A percentile compares a stretch with the other conserved stretches of the same genome.
These are phyloP conservation scores for Yponomeuta malinellus DNA, from an alignment of 2,888 invertebrate species.

Conservation along the genomic window DNA sequence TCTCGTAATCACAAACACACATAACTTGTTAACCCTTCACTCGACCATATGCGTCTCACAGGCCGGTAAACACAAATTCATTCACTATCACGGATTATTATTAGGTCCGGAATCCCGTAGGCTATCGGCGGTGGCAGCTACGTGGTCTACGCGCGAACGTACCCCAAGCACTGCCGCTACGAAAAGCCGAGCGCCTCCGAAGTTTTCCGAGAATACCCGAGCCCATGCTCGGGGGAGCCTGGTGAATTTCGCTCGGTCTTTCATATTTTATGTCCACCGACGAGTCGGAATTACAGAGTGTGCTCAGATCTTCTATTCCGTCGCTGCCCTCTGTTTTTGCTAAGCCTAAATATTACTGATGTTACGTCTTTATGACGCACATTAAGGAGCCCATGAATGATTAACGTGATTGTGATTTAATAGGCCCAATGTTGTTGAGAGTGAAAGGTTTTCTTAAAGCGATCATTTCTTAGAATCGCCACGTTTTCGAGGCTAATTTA, in stretches of 20 bases:
- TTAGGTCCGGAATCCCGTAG: slow-evolving; percentile 28
- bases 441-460: not conserved
- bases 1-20: slow-evolving; percentile 30
- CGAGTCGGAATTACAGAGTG: slow-evolving; percentile 68
- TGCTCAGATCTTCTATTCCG: slow-evolving; percentile 39
- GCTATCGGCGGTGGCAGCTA: slow-evolving; percentile 26
- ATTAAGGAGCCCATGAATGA: slow-evolving; percentile 6
- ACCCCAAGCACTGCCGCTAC: slow-evolving; percentile 65
- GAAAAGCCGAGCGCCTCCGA: slow-evolving; percentile 46
- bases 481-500: not conserved
- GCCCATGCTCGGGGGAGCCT: slow-evolving; percentile 40
- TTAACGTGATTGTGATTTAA: not conserved
- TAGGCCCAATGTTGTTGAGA: not conserved
- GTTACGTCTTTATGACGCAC: not conserved
- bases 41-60: slow-evolving; percentile 25
- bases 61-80: slow-evolving; percentile 37
- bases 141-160: slow-evolving; percentile 41
- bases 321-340: slow-evolving; percentile 3
- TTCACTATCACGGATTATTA: slow-evolving; percentile 51
- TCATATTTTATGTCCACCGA: slow-evolving; percentile 70
- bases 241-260: slow-evolving; percentile 67
- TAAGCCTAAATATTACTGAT: slow-evolving; percentile 13
- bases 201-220: slow-evolving; percentile 36
- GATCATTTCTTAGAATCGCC: too few relatives aligned
- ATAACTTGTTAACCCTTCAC: slow-evolving; percentile 38